phyloP scores from a whole-genome alignment of 2,797 vertebrate genomes.

The Hoplostethus atlanticus region DNA sequence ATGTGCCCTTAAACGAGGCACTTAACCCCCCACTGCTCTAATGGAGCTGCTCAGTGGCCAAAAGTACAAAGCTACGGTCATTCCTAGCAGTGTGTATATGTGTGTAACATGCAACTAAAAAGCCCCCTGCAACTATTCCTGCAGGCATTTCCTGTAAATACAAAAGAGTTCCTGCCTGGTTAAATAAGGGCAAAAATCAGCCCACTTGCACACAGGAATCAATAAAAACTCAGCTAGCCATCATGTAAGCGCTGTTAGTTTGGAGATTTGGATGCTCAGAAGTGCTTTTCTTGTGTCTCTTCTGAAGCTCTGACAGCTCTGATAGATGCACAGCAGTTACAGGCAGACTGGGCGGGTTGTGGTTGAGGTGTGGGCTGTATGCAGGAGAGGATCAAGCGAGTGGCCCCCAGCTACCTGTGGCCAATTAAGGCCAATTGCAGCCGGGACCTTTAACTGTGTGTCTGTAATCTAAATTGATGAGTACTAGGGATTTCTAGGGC shows the following conservation, averaged over 20 bases:
- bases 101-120: slow-evolving; percentile 50
- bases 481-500: too few species aligned
- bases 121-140: slow-evolving; percentile 28
- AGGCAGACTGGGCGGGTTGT: background rate
- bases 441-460: too few species aligned
- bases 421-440: too few species aligned
- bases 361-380: too few species aligned
- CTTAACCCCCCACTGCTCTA: slow-evolving; percentile 67
- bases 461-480: too few species aligned
- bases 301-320: background rate
- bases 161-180: slow-evolving; percentile 13
- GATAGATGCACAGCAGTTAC: background rate
- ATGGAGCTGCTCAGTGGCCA: slow-evolving; percentile 49
- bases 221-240: background rate
- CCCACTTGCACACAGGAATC: slow-evolving; percentile 9
- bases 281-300: background rate
- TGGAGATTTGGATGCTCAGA: background rate
- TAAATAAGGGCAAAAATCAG: slow-evolving; percentile 35
- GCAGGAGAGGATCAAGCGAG: too few species aligned
- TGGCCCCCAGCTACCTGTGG: too few species aligned
- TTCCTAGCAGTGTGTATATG: slow-evolving; percentile 35
- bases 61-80: slow-evolving; percentile 36
- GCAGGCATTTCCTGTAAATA: slow-evolving; percentile 43
- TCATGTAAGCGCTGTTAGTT: background rate
- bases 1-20: slow-evolving; percentile 64